Percentiles rank a stretch among this genome's conserved stretches.
These are phyloP conservation scores for Sericinus montela DNA, from an alignment of 2,888 invertebrate species.

Conservation along the genomic window DNA sequence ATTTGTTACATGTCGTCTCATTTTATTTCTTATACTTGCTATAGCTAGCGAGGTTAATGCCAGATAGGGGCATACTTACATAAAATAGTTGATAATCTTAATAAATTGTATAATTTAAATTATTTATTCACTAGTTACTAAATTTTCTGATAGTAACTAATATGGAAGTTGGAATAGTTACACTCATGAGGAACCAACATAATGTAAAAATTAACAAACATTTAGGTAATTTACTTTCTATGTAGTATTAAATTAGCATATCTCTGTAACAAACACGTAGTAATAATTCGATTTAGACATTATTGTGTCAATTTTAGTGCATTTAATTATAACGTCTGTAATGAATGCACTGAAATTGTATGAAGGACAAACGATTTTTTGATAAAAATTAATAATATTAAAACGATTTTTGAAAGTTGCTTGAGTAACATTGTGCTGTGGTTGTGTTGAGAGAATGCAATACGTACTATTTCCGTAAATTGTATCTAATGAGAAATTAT, in stretches of 20 bases:
- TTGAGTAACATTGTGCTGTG: too few relatives aligned
- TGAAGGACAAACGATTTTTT: background rate
- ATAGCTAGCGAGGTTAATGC: background rate
- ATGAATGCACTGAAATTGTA: background rate
- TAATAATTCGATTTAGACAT: too few relatives aligned
- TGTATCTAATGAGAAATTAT: too few relatives aligned
- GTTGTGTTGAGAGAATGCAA: too few relatives aligned
- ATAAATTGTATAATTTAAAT: background rate
- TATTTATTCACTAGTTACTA: background rate
- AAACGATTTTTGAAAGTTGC: too few relatives aligned
- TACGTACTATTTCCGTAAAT: too few relatives aligned
- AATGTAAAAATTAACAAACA: background rate
- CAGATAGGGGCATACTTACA: background rate
- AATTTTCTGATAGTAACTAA: background rate
- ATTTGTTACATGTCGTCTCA: too few relatives aligned
- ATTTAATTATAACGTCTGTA: background rate
- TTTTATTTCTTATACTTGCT: background rate
- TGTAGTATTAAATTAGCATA: conserved; percentile 1
- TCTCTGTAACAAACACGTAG: background rate
- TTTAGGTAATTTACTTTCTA: background rate
- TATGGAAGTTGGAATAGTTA: background rate
- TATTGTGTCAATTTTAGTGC: background rate
- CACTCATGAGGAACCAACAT: background rate
- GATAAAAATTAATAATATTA: too few relatives aligned
- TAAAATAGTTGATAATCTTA: background rate